Percentiles rank a stretch among this genome's conserved stretches.
phyloP scores from a whole-genome alignment of 2,888 invertebrate genomes.

The Leptinotarsa peninsularis region DNA sequence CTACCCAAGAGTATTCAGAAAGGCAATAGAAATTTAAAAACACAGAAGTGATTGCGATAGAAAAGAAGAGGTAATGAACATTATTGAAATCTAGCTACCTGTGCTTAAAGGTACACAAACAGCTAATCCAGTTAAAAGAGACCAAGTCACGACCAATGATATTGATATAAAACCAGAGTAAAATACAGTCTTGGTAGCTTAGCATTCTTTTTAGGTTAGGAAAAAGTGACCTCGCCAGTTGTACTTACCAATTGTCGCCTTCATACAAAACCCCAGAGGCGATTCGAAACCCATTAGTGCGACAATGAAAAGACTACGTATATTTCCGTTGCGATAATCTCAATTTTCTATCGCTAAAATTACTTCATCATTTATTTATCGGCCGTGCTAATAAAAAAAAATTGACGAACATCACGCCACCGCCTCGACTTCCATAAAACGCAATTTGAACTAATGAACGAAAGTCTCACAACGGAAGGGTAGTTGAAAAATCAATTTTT shows the following conservation, averaged over 20 bases:
- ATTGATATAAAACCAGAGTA: too few relatives aligned
- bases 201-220: too few relatives aligned
- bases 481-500: conserved; percentile 40
- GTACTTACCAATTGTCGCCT: not conserved
- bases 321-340: conserved; percentile 28
- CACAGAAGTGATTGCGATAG: too few relatives aligned
- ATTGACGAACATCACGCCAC: conserved; percentile 27
- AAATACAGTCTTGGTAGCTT: too few relatives aligned
- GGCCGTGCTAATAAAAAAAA: conserved; percentile 30
- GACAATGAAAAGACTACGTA: conserved; percentile 17
- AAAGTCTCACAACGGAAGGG: conserved; percentile 6
- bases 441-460: conserved; percentile 25
- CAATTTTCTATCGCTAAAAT: conserved; percentile 32
- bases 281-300: conserved; percentile 29
- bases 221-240: not conserved
- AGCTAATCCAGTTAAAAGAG: too few relatives aligned
- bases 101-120: too few relatives aligned
- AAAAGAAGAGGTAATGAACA: too few relatives aligned
- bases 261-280: not conserved
- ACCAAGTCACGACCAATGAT: too few relatives aligned
- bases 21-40: too few relatives aligned
- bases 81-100: too few relatives aligned
- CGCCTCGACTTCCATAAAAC: conserved; percentile 4
- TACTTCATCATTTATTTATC: conserved; percentile 31
- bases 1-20: too few relatives aligned